Evolutionary conservation across 2,888 invertebrate species (phyloP).

Genomic region (Plagodis dolabraria): DNA sequence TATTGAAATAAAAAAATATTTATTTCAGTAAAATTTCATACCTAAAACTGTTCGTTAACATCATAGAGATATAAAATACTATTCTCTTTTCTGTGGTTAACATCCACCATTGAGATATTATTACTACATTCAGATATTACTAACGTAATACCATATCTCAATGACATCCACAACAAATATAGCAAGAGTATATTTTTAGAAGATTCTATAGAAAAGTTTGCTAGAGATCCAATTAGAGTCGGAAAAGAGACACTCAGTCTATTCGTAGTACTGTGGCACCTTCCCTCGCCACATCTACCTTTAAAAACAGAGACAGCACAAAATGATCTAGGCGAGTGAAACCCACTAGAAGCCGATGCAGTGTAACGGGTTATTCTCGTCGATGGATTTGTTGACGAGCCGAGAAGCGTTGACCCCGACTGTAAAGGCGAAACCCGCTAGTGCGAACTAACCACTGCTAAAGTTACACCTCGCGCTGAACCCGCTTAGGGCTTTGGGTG

Average conservation of each 20-base stretch:
- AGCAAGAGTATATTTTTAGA: conserved; percentile 9
- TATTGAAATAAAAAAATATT: no score
- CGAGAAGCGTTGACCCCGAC: conserved; percentile 80
- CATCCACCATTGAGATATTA: no score
- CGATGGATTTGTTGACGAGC: conserved; percentile 82
- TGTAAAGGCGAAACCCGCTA: conserved; percentile 65
- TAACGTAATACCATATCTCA: no score
- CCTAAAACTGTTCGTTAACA: no score
- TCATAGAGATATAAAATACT: no score
- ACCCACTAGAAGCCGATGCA: conserved; percentile 75
- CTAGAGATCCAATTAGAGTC: conserved; percentile 16
- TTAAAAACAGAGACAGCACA: conserved; percentile 53
- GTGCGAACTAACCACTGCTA: conserved; percentile 62
- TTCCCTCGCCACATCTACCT: conserved; percentile 35
- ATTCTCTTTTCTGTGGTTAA: no score
- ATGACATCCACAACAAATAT: no score
- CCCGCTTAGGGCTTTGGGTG: conserved; percentile 20
- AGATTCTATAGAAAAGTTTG: conserved; percentile 1
- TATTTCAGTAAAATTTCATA: no score
- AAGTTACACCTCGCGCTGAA: conserved; percentile 23
- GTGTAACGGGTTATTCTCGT: conserved; percentile 83
- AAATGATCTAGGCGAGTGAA: conserved; percentile 74
- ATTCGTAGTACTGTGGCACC: conserved; percentile 30
- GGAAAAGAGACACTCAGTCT: conserved; percentile 20
- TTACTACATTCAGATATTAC: no score